These are phyloP conservation scores for Morpho deidamia DNA, from an alignment of 2,888 invertebrate species.

Conservation along the genomic window DNA sequence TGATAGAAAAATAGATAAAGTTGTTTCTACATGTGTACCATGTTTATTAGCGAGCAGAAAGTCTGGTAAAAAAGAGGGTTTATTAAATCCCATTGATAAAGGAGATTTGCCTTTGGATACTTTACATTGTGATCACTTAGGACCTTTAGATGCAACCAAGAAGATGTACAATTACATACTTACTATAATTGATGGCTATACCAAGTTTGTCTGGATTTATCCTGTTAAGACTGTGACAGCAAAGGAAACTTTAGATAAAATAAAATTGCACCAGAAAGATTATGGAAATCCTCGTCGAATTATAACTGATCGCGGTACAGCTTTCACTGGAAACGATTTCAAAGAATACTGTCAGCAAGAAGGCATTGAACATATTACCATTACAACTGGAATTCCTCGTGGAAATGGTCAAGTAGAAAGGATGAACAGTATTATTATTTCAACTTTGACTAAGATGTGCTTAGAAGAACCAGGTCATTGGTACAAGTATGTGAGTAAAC, in stretches of 20 bases:
- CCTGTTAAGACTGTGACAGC: conserved; percentile 34
- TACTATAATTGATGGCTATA: conserved; percentile 36
- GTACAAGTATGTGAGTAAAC: neutral
- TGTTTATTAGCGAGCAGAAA: too few relatives aligned
- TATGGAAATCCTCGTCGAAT: conserved; percentile 24
- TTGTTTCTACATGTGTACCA: neutral
- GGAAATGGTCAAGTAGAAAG: neutral
- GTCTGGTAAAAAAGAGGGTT: conserved; percentile 35
- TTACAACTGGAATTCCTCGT: neutral
- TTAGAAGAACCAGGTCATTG: neutral
- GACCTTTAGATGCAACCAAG: conserved; percentile 34
- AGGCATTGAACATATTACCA: neutral
- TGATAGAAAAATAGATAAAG: neutral
- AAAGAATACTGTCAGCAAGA: neutral
- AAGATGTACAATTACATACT: conserved; percentile 38
- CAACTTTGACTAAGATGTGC: neutral
- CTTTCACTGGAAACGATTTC: neutral
- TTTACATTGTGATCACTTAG: conserved; percentile 40
- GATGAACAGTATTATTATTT: neutral
- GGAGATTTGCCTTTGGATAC: conserved; percentile 34
- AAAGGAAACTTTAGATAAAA: conserved; percentile 34
- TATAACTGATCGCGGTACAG: conserved; percentile 14
- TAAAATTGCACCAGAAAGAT: conserved; percentile 30
- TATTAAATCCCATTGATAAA: conserved; percentile 36
- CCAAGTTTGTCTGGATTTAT: conserved; percentile 40